Evolutionary conservation across 2,113 vertebrate species (phyloP).

Genomic region (Cheirogaleus medius): DNA sequence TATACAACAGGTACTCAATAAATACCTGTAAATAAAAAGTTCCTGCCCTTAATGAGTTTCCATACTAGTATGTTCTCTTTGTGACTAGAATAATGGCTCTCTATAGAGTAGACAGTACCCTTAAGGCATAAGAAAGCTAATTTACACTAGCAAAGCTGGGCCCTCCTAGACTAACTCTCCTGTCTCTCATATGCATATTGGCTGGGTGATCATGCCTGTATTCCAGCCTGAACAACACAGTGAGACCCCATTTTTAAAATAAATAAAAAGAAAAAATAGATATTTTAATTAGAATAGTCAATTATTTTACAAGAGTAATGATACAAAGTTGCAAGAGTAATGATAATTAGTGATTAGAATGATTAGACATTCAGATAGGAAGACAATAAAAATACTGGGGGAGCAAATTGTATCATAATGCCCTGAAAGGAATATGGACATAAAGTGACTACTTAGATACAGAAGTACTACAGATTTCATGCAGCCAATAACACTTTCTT

Average conservation of each 20-base stretch:
- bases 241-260: no score
- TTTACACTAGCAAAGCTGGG: background rate
- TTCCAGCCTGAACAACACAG: no score
- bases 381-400: background rate
- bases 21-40: background rate
- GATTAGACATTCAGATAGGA: background rate
- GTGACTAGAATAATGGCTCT: background rate
- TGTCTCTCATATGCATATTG: background rate
- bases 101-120: background rate
- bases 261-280: background rate
- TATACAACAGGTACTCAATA: background rate
- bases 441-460: background rate
- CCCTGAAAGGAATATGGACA: background rate
- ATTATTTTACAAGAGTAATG: background rate
- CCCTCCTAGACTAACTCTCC: background rate
- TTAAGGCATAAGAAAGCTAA: background rate
- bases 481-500: background rate
- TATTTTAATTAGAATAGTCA: background rate
- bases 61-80: background rate
- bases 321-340: background rate
- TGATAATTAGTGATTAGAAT: background rate
- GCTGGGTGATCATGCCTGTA: no score
- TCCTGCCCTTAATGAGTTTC: background rate
- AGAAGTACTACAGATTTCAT: constrained; percentile 35
- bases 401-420: background rate